Base-by-base conservation (phyloP, 2,888 invertebrate genomes). In the Lasioglossum villosulum region DNA sequence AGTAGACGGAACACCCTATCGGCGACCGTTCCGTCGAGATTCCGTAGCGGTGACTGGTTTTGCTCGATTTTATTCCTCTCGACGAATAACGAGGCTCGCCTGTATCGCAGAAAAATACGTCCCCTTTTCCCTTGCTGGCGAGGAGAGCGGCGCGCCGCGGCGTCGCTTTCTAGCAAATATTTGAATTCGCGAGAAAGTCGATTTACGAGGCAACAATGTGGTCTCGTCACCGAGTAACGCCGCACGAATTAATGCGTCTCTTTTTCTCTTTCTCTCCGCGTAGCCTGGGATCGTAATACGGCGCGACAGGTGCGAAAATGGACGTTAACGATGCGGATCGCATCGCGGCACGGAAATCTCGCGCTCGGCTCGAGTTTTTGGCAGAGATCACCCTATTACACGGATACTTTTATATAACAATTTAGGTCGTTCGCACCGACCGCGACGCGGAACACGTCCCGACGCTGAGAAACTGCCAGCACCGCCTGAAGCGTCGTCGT, bases 391-490 rank as follows among this genome's bases (percentile, higher is more conserved):
- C 37, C 86, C 84, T 56, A 45, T 82, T 83, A 78, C 52, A 82
- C 84, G 78, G 85, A 70, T 76, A 85, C 82, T 90, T 93, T 93
- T 93, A 91, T 90, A 92, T 92, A 93, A 92, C 92, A 87, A 93
- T 93, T 91, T 92, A 88, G 93, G 93, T 93, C 93, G 92, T 91
- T 93, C 84, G 90, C 90, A 86, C 86, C 86, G 82, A 59, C 70
- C 83, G 78, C 78, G 79, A 71, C 63, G 80, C 78, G 84, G 80
- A 83, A 81, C 81, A 30, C 75, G 63, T 73, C 68, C 71, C 72
- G 72, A 14, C 48, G 85, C 85, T 84, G 88, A 86, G 86, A 91
- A 74, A 84, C 78, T 84, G 90, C 82, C 87, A 88, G 80, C 84
- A 39, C 27, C 80, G 88, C 71, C 81, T 63, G 84, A 89, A 89